Conservation (phyloP, 2,888 invertebrate genomes). For the Hypselothyrea guttata region DNA sequence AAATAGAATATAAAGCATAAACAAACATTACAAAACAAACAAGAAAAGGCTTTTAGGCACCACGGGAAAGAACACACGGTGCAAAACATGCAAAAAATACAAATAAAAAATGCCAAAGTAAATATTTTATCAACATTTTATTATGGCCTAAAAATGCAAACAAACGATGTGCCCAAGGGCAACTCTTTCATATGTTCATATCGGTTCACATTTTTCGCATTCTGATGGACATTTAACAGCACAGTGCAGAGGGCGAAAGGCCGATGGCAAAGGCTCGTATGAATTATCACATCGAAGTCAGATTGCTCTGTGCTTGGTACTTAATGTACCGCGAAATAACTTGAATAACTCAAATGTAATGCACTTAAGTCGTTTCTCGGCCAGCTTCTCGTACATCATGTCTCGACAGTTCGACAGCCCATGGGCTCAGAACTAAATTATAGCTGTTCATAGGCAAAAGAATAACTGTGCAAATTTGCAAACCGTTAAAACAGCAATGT, state of each 20-base stretch:
- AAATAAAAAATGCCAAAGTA: constrained; percentile 52
- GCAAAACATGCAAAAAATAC: constrained; percentile 19
- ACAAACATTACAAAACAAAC: constrained; percentile 25
- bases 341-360: constrained; percentile 59
- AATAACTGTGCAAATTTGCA: constrained; percentile 51
- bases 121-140: constrained; percentile 64
- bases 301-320: constrained; percentile 20
- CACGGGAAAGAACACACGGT: background rate
- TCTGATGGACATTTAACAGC: constrained; percentile 12
- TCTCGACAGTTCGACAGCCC: constrained; percentile 35
- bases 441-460: constrained; percentile 38
- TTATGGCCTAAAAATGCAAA: constrained; percentile 44
- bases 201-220: background rate
- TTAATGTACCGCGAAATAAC: constrained; percentile 76
- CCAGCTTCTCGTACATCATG: constrained; percentile 33
- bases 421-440: constrained; percentile 38
- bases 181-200: background rate
- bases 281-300: constrained; percentile 60
- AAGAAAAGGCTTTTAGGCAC: constrained; percentile 8
- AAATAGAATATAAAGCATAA: constrained; percentile 38
- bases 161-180: background rate
- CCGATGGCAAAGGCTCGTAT: constrained; percentile 31
- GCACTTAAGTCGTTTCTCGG: constrained; percentile 23
- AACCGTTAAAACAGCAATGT: constrained; percentile 9
- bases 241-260: constrained; percentile 5